phyloP scores from a whole-genome alignment of 2,888 invertebrate species.

The Folsomia manolachei region DNA sequence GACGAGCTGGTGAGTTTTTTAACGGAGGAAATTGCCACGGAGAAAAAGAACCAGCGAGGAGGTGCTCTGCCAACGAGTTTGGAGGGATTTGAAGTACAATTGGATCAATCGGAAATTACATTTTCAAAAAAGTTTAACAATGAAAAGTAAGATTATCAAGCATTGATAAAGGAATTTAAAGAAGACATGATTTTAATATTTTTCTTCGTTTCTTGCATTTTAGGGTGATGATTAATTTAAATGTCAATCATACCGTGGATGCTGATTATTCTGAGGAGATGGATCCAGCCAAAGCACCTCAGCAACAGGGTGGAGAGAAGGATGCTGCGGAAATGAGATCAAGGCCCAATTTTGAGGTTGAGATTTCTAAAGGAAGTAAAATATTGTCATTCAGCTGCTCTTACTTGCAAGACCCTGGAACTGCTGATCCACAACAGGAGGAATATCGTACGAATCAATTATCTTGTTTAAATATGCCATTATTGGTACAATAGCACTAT shows the following conservation, averaged over 20 bases:
- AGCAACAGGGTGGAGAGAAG: conserved; percentile 66
- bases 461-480: neutral
- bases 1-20: conserved; percentile 85
- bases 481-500: neutral
- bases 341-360: conserved; percentile 86
- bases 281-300: conserved; percentile 46
- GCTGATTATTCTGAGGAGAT: conserved; percentile 58
- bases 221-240: conserved; percentile 76
- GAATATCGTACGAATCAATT: conserved; percentile 53
- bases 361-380: conserved; percentile 72
- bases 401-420: conserved; percentile 62
- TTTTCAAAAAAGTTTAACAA: conserved; percentile 60
- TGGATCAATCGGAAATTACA: conserved; percentile 80
- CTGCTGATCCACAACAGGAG: conserved; percentile 53
- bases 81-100: conserved; percentile 75
- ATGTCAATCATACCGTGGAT: conserved; percentile 93
- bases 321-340: conserved; percentile 82
- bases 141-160: conserved; percentile 64
- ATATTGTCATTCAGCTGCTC: conserved; percentile 83
- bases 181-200: neutral
- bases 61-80: conserved; percentile 72
- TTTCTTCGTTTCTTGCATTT: neutral
- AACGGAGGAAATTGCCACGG: conserved; percentile 88
- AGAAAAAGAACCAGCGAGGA: conserved; percentile 72
- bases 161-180: too few relatives aligned